Evolutionary conservation across 2,113 vertebrate genomes (phyloP).

Genomic region (Sinocyclocheilus anshuiensis): DNA sequence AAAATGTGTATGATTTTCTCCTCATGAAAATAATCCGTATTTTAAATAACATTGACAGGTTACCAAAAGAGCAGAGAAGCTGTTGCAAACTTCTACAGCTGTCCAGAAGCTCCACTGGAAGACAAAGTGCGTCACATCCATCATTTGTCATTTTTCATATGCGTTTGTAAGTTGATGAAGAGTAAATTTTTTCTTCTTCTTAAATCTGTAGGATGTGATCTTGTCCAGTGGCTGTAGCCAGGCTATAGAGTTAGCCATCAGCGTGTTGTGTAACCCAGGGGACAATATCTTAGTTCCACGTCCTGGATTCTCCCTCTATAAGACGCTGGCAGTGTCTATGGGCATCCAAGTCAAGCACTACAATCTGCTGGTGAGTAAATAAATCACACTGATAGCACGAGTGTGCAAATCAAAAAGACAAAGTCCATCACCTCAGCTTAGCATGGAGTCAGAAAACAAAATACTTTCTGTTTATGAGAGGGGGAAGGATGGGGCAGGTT

Average conservation of each 20-base stretch:
- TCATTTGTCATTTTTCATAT: not conserved
- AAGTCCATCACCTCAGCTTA: not conserved
- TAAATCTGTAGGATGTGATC: constrained; percentile 84
- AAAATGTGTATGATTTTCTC: not conserved
- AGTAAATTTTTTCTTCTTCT: not conserved
- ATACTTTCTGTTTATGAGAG: not conserved
- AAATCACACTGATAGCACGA: not conserved
- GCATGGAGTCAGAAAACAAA: not conserved
- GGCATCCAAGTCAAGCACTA: constrained; percentile 94
- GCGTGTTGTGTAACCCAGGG: constrained; percentile 91
- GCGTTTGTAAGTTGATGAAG: not conserved
- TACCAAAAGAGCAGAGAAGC: constrained; percentile 88
- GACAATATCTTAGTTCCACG: constrained; percentile 93
- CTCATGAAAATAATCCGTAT: not conserved
- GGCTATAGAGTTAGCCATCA: constrained; percentile 91
- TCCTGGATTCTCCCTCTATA: constrained; percentile 95
- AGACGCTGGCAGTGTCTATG: constrained; percentile 90
- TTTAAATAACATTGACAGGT: constrained; percentile 70
- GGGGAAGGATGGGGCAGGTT: not conserved
- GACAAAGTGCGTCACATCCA: constrained; percentile 79
- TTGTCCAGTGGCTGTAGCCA: constrained; percentile 96
- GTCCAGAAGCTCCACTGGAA: constrained; percentile 82
- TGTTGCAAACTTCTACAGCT: constrained; percentile 86
- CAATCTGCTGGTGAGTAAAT: constrained; percentile 85
- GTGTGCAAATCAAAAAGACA: not conserved